Evolutionary conservation across 1,140 invertebrate genomes (phyloP).

Genomic region (Mactra quadrangularis): DNA sequence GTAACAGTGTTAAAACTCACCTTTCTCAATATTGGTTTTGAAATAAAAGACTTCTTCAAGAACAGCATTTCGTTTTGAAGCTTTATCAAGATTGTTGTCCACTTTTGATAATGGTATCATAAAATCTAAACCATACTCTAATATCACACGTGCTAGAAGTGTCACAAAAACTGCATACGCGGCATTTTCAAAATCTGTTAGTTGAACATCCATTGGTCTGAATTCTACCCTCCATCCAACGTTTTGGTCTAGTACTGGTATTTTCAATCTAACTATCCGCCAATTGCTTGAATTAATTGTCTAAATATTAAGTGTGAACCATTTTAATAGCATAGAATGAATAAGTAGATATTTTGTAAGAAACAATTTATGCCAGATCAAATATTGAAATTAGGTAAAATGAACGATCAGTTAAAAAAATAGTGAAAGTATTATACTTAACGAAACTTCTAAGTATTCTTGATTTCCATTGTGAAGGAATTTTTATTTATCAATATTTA

Average conservation of each 20-base stretch:
- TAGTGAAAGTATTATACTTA: too few species aligned
- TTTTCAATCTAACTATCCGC: conserved; percentile 99
- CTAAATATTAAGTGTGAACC: too few species aligned
- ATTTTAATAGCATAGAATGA: too few species aligned
- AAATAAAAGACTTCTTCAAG: conserved; percentile 77
- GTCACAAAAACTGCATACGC: conserved; percentile 99
- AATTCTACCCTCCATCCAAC: conserved; percentile 99
- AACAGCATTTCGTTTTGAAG: conserved; percentile 95
- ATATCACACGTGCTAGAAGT: conserved; percentile 96
- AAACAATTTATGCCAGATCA: too few species aligned
- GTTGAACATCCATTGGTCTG: conserved; percentile 98
- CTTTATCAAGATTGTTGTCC: conserved; percentile 98
- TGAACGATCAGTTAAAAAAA: too few species aligned
- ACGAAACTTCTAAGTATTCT: too few species aligned
- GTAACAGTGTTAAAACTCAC: conserved; percentile 51
- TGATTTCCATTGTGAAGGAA: too few species aligned
- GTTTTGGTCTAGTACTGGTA: conserved; percentile 90
- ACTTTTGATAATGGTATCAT: conserved; percentile 99
- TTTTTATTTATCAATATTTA: too few species aligned
- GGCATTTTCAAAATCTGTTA: conserved; percentile 99
- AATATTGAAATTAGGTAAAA: too few species aligned
- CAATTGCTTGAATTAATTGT: conserved; percentile 99
- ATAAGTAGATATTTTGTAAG: too few species aligned
- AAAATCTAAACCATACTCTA: conserved; percentile 98
- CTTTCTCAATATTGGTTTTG: conserved; percentile 76